Evolutionary conservation across 2,888 invertebrate genomes (phyloP).

Genomic region (Papilio elwesi): DNA sequence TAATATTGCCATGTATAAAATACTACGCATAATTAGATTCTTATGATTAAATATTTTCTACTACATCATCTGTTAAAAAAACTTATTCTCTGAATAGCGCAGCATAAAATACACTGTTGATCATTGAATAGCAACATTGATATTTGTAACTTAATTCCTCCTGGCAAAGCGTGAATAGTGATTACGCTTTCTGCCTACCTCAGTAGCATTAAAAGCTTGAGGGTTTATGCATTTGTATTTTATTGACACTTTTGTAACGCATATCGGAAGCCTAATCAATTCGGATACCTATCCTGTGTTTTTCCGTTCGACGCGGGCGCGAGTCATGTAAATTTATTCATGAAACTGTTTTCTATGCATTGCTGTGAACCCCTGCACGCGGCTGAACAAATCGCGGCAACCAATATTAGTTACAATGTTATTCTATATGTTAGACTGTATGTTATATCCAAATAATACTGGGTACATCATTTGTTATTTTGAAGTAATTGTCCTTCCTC

Average conservation of each 20-base stretch:
- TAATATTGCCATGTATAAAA: constrained; percentile 4
- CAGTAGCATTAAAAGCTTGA: neutral
- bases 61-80: too few species aligned
- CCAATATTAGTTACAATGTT: constrained; percentile 37
- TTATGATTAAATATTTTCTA: neutral
- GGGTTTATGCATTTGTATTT: neutral
- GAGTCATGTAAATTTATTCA: constrained; percentile 70
- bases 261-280: constrained; percentile 5
- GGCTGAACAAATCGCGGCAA: constrained; percentile 42
- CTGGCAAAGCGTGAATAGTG: neutral
- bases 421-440: constrained; percentile 36
- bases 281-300: constrained; percentile 11
- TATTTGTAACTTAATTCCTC: too few species aligned
- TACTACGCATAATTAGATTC: neutral
- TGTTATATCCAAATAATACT: neutral
- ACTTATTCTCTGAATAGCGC: too few species aligned
- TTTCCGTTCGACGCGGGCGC: constrained; percentile 31
- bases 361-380: constrained; percentile 53
- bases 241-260: constrained; percentile 1
- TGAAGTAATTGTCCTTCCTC: neutral
- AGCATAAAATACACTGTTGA: neutral
- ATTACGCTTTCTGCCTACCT: neutral
- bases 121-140: neutral
- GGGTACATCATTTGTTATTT: neutral
- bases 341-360: constrained; percentile 67